These are phyloP conservation scores for Trinorchestia longiramus DNA, from an alignment of 1,140 invertebrate species.

Conservation along the genomic window DNA sequence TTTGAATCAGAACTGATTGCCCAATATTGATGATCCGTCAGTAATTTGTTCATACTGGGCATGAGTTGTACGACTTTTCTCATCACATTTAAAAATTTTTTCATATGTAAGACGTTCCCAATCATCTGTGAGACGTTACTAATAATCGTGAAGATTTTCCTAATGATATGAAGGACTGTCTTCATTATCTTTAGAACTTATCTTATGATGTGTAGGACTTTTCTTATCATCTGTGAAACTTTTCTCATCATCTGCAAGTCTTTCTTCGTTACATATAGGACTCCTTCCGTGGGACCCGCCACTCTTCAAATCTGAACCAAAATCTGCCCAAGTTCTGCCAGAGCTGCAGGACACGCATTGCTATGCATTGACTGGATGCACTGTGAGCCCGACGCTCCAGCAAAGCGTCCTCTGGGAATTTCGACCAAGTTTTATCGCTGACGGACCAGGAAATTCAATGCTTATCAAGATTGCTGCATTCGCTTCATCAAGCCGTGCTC, in stretches of 20 bases:
- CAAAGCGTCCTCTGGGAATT: not conserved
- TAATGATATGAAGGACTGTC: not conserved
- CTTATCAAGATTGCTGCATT: not conserved
- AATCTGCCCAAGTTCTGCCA: not conserved
- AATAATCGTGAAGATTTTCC: too few relatives aligned
- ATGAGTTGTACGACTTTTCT: too few relatives aligned
- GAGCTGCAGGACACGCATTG: not conserved
- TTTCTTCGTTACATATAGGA: not conserved
- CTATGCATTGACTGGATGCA: not conserved
- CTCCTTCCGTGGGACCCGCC: not conserved
- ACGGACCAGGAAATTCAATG: not conserved
- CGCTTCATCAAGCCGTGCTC: not conserved
- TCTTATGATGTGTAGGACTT: too few relatives aligned
- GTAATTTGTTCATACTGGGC: too few relatives aligned
- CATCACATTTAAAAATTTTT: too few relatives aligned
- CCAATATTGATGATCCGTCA: too few relatives aligned
- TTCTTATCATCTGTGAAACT: not conserved
- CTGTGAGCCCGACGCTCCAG: too few relatives aligned
- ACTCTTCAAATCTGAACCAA: not conserved
- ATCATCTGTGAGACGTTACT: too few relatives aligned
- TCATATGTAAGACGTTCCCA: too few relatives aligned
- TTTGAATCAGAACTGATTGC: too few relatives aligned
- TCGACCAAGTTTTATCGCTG: not conserved
- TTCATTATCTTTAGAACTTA: not conserved
- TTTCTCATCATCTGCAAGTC: not conserved